Evolutionary conservation across 2,113 vertebrate genomes (phyloP).

Genomic region (Prolemur simus): DNA sequence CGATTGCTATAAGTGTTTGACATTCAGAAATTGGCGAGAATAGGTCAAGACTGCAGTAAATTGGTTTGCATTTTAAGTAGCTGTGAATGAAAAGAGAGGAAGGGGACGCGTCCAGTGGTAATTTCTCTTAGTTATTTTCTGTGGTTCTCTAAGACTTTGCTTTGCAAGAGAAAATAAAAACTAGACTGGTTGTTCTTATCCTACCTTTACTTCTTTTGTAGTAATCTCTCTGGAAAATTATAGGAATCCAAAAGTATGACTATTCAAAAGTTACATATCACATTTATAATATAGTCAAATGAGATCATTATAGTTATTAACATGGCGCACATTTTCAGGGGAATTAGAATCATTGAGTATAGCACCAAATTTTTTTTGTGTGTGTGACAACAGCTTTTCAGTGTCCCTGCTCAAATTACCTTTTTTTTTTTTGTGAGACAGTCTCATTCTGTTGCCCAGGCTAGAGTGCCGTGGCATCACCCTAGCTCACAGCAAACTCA

Average conservation of each 20-base stretch:
- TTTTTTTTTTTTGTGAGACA: background rate
- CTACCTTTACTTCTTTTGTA: background rate
- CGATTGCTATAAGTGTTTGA: conserved; percentile 68
- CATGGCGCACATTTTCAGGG: conserved; percentile 7
- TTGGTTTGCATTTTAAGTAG: conserved; percentile 68
- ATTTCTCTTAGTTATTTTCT: conserved; percentile 48
- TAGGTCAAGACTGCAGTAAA: conserved; percentile 57
- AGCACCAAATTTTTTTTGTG: background rate
- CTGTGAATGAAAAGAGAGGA: background rate
- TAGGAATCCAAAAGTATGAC: background rate
- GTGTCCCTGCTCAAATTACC: background rate
- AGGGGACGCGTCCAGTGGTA: background rate
- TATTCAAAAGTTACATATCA: background rate
- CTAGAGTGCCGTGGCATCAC: no score
- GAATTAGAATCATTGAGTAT: background rate
- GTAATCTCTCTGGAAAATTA: background rate
- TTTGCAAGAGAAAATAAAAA: conserved; percentile 51
- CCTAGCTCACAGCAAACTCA: no score
- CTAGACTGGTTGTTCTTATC: background rate
- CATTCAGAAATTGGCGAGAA: conserved; percentile 70
- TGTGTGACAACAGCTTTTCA: background rate
- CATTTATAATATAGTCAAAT: conserved; percentile 23
- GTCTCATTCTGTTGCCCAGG: no score
- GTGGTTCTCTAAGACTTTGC: background rate
- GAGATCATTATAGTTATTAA: background rate